Percentiles rank a stretch among this genome's conserved stretches.
Conservation (phyloP, 2,888 invertebrate genomes). For the Hyalella azteca region DNA sequence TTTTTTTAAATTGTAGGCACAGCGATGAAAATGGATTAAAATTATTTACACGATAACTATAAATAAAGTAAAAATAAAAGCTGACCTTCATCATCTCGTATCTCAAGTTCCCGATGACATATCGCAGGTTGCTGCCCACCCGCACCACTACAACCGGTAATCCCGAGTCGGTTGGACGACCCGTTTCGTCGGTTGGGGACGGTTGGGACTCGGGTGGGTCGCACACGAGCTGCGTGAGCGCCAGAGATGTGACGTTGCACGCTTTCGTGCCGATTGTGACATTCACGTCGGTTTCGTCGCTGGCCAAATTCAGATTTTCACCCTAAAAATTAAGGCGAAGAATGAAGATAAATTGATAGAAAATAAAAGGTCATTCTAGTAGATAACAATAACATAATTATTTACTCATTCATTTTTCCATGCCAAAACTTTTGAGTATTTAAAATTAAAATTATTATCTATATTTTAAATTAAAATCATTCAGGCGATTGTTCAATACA, state of each 20-base stretch:
- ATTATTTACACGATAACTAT: too few relatives aligned
- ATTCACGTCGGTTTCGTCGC: constrained; percentile 90
- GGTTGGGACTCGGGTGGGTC: constrained; percentile 91
- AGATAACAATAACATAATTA: neutral
- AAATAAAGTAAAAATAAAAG: too few relatives aligned
- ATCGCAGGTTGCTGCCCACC: constrained; percentile 83
- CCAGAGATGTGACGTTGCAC: constrained; percentile 94
- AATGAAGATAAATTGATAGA: too few relatives aligned
- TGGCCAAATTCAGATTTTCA: constrained; percentile 87
- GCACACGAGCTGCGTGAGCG: constrained; percentile 89
- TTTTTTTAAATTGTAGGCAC: too few relatives aligned
- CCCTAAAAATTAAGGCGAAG: constrained; percentile 66
- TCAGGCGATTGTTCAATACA: too few relatives aligned
- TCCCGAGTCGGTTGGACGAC: constrained; percentile 45
- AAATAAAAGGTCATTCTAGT: neutral
- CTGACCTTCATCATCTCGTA: constrained; percentile 77
- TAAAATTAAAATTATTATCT: too few relatives aligned
- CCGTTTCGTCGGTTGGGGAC: constrained; percentile 61
- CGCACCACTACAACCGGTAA: constrained; percentile 85
- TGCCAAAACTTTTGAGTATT: too few relatives aligned
- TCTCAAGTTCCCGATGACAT: constrained; percentile 86
- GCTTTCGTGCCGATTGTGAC: constrained; percentile 88
- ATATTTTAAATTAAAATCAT: too few relatives aligned
- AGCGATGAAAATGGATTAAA: too few relatives aligned
- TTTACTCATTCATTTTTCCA: too few relatives aligned